phyloP scores from a whole-genome alignment of 2,113 vertebrate genomes.

The Notarius quadriscutis region DNA sequence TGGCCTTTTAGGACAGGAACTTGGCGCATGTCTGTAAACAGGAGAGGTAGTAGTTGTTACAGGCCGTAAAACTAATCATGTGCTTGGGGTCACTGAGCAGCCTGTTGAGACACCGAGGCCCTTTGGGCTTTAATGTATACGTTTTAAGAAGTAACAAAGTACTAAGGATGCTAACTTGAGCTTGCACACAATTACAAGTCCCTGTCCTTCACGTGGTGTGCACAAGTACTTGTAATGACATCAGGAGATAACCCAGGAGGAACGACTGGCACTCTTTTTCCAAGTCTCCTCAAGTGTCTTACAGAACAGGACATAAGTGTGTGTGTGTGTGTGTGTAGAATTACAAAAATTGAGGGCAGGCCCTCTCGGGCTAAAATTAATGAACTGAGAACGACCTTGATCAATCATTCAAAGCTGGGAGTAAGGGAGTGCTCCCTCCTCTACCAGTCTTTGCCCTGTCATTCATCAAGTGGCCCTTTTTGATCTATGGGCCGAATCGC shows the following conservation, averaged over 20 bases:
- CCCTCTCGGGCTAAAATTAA: constrained; percentile 75
- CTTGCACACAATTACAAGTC: constrained; percentile 11
- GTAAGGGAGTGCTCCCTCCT: constrained; percentile 70
- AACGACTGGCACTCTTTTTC: constrained; percentile 7
- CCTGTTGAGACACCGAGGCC: constrained; percentile 10
- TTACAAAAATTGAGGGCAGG: constrained; percentile 58
- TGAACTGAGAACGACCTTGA: constrained; percentile 86
- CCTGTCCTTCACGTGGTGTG: not conserved
- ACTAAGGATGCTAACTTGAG: constrained; percentile 14
- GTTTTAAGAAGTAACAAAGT: constrained; percentile 35
- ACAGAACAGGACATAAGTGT: constrained; percentile 28
- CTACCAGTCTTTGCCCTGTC: constrained; percentile 79
- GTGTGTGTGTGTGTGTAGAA: constrained; percentile 38
- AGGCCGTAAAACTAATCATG: constrained; percentile 48
- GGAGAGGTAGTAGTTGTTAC: constrained; percentile 47
- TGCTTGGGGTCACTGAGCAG: constrained; percentile 45
- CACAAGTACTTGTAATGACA: constrained; percentile 12
- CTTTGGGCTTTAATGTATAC: constrained; percentile 36
- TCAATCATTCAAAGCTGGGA: constrained; percentile 77
- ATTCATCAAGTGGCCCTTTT: constrained; percentile 85
- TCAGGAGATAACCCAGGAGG: constrained; percentile 18
- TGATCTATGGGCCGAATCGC: constrained; percentile 88
- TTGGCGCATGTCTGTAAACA: constrained; percentile 43
- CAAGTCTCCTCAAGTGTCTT: constrained; percentile 19
- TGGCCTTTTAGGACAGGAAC: constrained; percentile 32